These are phyloP conservation scores for Anguilla anguilla DNA, from an alignment of 2,797 vertebrate genomes.

Conservation along the genomic window DNA sequence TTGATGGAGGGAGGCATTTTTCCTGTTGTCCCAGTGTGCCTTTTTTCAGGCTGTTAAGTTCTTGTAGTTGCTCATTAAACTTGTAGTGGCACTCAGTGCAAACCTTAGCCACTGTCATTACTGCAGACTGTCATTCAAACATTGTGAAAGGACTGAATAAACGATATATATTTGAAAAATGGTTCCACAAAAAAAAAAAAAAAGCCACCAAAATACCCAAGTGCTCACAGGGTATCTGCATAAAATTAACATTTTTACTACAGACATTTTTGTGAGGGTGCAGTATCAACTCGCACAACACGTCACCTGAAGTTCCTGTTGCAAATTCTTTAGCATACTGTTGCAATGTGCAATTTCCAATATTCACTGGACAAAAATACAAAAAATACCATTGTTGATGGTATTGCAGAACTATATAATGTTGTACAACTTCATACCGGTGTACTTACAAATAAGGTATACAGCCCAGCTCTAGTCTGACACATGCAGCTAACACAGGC, in stretches of 20 bases:
- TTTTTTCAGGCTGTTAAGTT: neutral
- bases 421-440: too few relatives aligned
- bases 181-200: too few relatives aligned
- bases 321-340: too few relatives aligned
- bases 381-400: too few relatives aligned
- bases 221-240: neutral
- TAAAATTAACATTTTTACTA: too few relatives aligned
- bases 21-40: neutral
- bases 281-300: neutral
- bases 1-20: neutral
- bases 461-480: neutral
- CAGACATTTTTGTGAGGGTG: too few relatives aligned
- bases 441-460: too few relatives aligned
- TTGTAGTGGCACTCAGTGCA: neutral
- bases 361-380: neutral
- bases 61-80: neutral
- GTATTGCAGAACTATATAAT: too few relatives aligned
- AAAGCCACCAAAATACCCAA: neutral
- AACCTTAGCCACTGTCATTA: neutral
- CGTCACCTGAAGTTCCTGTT: neutral
- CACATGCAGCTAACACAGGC: neutral
- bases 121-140: neutral
- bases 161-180: neutral
- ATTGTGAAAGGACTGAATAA: neutral
- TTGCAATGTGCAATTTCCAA: too few relatives aligned